Base-by-base conservation (phyloP, 2,797 vertebrate genomes). In the Hypotaenidia philippensis region DNA sequence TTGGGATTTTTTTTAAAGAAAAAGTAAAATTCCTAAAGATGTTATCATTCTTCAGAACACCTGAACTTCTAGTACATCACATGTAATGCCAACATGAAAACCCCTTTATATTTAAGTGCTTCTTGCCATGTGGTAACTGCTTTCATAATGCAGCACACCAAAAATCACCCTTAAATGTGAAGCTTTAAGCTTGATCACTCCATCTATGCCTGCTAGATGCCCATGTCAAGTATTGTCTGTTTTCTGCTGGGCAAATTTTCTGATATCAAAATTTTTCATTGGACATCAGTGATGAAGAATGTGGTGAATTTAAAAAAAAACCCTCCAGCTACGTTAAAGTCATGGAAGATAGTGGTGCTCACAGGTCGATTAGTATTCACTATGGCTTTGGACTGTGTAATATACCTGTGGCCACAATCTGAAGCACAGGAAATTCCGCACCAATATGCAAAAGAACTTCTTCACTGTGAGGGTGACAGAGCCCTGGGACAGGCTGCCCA, bases 111-210 rank as follows among this genome's bases (percentile, higher is more conserved):
- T 45, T 76, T 32, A 27, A 69, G 16, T n/a, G 20, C 19, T 36
- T 65, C 71, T 45, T 15, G 60, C 36, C 11, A 40, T 47, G 16
- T 9, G 45, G 7, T 41, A 53, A 25, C 13, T 34, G 29, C 20
- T 27, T 44, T 72, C 18, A 15, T 17, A 70, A 41, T 0, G 0
- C 7, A 1, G 9, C 23, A 63, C 21, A 31, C 56, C 64, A 31
- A 19, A 41, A 89, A 9, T 40, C 49, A 71, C 36, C 15, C n/a
- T 74, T 66, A 21, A 41, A 40, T 8, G 9, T n/a, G 45, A 90
- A 77, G 20, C 3, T 85, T 47, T 26, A 55, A 53, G 25, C 49
- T 56, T 13, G 36, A 65, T 11, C 4, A 1, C 18, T 52, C n/a
- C 45, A 22, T 9, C 25, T 50, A 44, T 20, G 9, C 25, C 59